phyloP scores from a whole-genome alignment of 2,797 vertebrate genomes.

The Antrozous pallidus region DNA sequence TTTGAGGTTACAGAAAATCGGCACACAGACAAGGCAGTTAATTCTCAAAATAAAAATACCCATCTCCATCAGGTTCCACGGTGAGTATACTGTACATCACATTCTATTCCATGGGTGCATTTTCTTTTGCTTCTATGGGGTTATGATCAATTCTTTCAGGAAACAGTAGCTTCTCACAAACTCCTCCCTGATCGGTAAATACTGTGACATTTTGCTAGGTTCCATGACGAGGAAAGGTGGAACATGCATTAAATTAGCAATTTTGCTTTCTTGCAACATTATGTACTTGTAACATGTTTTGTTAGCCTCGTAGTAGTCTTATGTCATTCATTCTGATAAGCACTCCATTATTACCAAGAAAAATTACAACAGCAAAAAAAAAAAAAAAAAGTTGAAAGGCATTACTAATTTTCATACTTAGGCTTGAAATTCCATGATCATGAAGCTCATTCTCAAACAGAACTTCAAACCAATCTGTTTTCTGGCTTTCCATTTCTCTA shows the following conservation, averaged over 20 bases:
- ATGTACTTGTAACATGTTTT: not conserved
- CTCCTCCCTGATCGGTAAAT: not conserved
- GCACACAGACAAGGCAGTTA: slow-evolving; percentile 68
- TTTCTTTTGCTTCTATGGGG: not conserved
- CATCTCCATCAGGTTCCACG: not conserved
- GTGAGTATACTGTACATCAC: not conserved
- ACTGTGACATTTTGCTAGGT: not conserved
- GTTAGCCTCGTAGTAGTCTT: not conserved
- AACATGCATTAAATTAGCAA: not conserved
- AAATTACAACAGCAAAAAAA: not conserved
- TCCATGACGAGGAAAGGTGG: not conserved
- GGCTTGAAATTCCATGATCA: slow-evolving; percentile 95
- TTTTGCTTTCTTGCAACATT: not conserved
- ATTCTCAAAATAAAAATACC: not conserved
- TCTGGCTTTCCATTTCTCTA: slow-evolving; percentile 94
- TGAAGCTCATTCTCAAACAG: slow-evolving; percentile 97
- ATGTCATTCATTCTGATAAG: not conserved
- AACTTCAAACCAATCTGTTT: slow-evolving; percentile 98
- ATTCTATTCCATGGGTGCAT: not conserved
- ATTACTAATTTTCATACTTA: slow-evolving; percentile 91
- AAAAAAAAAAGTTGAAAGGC: not conserved
- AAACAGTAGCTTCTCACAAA: not conserved
- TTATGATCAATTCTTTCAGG: not conserved
- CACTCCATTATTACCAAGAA: not conserved
- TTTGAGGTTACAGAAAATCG: slow-evolving; percentile 70